Conservation (phyloP, 1,140 invertebrate genomes). For the silkworm (Bombyx mori) region ASM3026992v2 NC_085107.1:7029001-7029500, state of each 20-base stretch:
- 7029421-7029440: slow-evolving; percentile 12
- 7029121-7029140: slow-evolving; percentile 39
- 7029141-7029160: slow-evolving; percentile 54
- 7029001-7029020: neutral
- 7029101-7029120: slow-evolving; percentile 29
- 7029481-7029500: too few relatives aligned
- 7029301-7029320: slow-evolving; percentile 61
- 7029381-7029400: slow-evolving; percentile 37
- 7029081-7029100: slow-evolving; percentile 36
- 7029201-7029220: slow-evolving; percentile 44
- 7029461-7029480: too few relatives aligned
- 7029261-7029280: slow-evolving; percentile 64
- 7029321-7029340: slow-evolving; percentile 56
- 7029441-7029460: too few relatives aligned
- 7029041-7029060: slow-evolving; percentile 22
- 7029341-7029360: slow-evolving; percentile 51
- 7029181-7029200: slow-evolving; percentile 52
- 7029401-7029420: slow-evolving; percentile 13
- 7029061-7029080: slow-evolving; percentile 27
- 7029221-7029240: slow-evolving; percentile 58
- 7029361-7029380: slow-evolving; percentile 52
- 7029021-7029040: slow-evolving; percentile 5
- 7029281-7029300: slow-evolving; percentile 57
- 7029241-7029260: slow-evolving; percentile 50
- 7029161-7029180: slow-evolving; percentile 38